phyloP scores from a whole-genome alignment of 1,140 invertebrate genomes.

The Agrypnia vestita region DNA sequence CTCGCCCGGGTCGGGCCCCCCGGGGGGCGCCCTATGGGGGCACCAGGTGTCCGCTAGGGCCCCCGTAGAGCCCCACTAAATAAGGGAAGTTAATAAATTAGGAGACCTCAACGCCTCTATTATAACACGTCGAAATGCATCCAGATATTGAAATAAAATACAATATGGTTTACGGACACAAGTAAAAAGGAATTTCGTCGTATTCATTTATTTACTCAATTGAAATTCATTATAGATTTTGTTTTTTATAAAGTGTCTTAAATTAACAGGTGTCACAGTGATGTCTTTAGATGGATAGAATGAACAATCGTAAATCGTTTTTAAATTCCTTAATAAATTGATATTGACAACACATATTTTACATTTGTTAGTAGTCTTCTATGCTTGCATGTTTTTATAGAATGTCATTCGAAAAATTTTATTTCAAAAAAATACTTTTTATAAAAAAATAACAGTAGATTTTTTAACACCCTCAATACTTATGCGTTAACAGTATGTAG shows the following conservation, averaged over 20 bases:
- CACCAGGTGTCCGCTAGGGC: slow-evolving; percentile 38
- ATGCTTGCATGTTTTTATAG: not conserved
- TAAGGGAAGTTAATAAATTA: slow-evolving; percentile 54
- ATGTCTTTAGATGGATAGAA: not conserved
- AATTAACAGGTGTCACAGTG: not conserved
- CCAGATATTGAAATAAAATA: slow-evolving; percentile 12
- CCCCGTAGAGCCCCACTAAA: slow-evolving; percentile 37
- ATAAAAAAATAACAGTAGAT: no score
- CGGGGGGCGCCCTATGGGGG: slow-evolving; percentile 28
- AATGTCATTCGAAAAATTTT: not conserved
- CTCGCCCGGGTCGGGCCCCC: slow-evolving; percentile 1
- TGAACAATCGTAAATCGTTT: not conserved
- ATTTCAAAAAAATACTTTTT: no score
- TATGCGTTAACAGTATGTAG: no score
- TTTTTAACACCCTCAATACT: no score
- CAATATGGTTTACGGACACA: no score
- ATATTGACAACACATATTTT: not conserved
- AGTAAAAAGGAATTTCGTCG: no score
- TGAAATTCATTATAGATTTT: no score
- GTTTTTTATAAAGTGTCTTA: not conserved
- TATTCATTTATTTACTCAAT: no score
- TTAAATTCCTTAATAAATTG: slow-evolving; percentile 11
- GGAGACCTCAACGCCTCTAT: slow-evolving; percentile 49
- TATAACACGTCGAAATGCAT: slow-evolving; percentile 32
- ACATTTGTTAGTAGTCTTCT: not conserved